Conservation (phyloP, 2,113 vertebrate species). For the Apistogramma diplotaenia region DNA sequence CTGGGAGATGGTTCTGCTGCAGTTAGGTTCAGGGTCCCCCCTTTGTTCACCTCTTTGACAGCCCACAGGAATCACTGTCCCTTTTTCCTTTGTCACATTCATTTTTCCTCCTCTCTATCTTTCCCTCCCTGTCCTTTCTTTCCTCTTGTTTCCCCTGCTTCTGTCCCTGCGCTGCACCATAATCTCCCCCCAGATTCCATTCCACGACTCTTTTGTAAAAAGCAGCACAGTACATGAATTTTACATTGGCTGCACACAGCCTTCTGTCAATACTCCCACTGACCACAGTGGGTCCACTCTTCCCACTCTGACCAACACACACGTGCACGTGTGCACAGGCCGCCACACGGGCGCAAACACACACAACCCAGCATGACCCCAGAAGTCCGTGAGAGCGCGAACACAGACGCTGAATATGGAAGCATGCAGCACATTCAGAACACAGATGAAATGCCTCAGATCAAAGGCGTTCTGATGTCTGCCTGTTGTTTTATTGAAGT, state of each 20-base stretch:
- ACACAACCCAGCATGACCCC: constrained; percentile 37
- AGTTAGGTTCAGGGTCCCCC: background rate
- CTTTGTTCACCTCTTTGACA: background rate
- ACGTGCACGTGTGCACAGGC: constrained; percentile 2
- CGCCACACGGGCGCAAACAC: background rate
- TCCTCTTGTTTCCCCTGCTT: background rate
- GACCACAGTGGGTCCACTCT: constrained; percentile 17
- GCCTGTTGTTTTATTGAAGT: constrained; percentile 68
- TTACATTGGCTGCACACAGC: constrained; percentile 51
- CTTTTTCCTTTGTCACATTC: constrained; percentile 1
- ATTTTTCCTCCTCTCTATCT: background rate
- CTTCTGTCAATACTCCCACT: constrained; percentile 41
- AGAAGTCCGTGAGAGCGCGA: constrained; percentile 16
- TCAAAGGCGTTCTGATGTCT: constrained; percentile 50
- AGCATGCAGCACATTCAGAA: constrained; percentile 34
- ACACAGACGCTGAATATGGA: constrained; percentile 20
- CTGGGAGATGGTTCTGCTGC: background rate
- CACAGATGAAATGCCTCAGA: constrained; percentile 50
- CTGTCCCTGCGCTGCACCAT: constrained; percentile 17
- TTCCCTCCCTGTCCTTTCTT: background rate
- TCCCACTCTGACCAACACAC: background rate
- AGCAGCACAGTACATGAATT: constrained; percentile 53
- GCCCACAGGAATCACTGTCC: constrained; percentile 9
- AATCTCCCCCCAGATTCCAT: constrained; percentile 39
- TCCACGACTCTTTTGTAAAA: constrained; percentile 32